Evolutionary conservation across 2,113 vertebrate genomes (phyloP), one percentile per base, ranked within the genome.

Genomic region (Ellobius talpinus): DNA sequence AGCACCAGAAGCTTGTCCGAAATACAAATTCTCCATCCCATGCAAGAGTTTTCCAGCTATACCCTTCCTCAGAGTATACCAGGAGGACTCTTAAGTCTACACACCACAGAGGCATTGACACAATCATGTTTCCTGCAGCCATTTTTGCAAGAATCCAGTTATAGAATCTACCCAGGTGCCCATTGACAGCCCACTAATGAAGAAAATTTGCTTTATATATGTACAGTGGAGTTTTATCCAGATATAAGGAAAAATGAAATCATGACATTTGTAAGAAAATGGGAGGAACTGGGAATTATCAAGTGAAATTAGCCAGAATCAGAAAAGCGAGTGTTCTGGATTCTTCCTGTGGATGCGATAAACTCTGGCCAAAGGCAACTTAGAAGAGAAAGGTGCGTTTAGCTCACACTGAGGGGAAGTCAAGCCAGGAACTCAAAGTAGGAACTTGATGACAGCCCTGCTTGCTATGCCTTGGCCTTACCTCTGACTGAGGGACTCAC

Each of bases 41-140:
- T 0, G 4, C 21, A 3, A 0, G 12, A 21, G 19, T 36, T 7
- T 7, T 50, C 47, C 12, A 52, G 65, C 12, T n/a, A n/a, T 8
- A 26, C 6, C 21, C 2, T 23, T 81, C 4, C 33, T 55, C 66
- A 52, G 66, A 87, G 70, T 55, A 29, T 21, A 66, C 33, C 23
- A 1, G 24, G 3, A 72, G 33, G 23, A 87, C 47, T 70, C 86
- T 70, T 52, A n/a, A 17, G 66, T 72, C 36, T 10, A 23, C 12
- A 39, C 13, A n/a, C 47, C 47, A 42, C 47, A 72, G 66, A 87
- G 66, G 55, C 36, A 55, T 19, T n/a, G 66, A 50, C 19, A 16
- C 36, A 72, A 6, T 4, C 23, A 39, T 26, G 14, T 55, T 55
- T 55, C n/a, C 47, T n/a, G 13, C 36, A 31, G 23, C 23, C 36